Base-by-base conservation (phyloP, 2,888 invertebrate genomes). In the Eupeodes luniger region DNA sequence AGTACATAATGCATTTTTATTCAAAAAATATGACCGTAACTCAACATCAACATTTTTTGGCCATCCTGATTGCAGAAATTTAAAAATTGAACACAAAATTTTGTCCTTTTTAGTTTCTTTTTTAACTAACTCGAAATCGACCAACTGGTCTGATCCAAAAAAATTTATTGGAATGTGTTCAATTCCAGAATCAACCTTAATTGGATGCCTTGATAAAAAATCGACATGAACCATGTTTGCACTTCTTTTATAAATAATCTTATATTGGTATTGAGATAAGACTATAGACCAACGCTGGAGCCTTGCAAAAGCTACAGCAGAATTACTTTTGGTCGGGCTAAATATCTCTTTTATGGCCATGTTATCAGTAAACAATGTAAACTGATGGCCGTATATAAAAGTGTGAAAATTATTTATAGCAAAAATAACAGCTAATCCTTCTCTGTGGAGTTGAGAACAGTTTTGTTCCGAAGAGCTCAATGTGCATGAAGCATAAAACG, bases 301-400 rank as follows among this genome's bases (percentile, higher is more conserved):
- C 10, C 55, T 55, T 1, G 55, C 55, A 16, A 19, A 57, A 4
- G 34, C 57, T 27, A 72, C 75, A 53, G 53, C 19, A 14, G 75
- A 53, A 34, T 62, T 75, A 51, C 53, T 36, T 40, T n/a, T 62
- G 5, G 36, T 12, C 10, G 53, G 76, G 6, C 5, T 66, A 55
- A 47, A 76, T n/a, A 76, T 55, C 62, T 76, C 64, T 44, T 76
- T 76, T 6, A 76, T 64, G 49, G 75, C 75, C 64, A 76, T 64
- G 19, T 19, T 19, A 19, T 19, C 19, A 19, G 19, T 19, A 19
- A 19, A 19, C 19, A 19, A 19, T 19, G 14, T 51, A n/a, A 51
- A 51, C n/a, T n/a, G 51, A 51, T 53, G 53, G n/a, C 53, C n/a
- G 16, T 53, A 53, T 16, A 16, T 16, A 53, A 53, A 53, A 16